These are phyloP conservation scores for Silvanus unidentatus DNA, from an alignment of 2,888 invertebrate species.

Conservation along the genomic window DNA sequence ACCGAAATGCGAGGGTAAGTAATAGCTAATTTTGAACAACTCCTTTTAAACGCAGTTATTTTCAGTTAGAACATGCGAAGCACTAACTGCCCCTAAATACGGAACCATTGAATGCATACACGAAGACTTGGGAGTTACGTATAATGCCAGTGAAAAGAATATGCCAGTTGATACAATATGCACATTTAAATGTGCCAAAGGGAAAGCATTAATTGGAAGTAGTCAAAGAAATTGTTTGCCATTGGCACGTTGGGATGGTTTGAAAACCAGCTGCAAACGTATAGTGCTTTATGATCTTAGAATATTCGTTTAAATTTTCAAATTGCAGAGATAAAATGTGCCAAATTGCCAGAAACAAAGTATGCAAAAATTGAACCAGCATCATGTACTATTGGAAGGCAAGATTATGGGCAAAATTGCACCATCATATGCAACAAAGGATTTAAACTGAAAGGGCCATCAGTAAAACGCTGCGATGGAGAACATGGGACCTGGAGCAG, in stretches of 20 bases:
- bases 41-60: conserved; percentile 11
- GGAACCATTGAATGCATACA: conserved; percentile 53
- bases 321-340: conserved; percentile 39
- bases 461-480: conserved; percentile 50
- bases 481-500: conserved; percentile 53
- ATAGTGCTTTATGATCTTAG: conserved; percentile 11
- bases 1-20: conserved; percentile 54
- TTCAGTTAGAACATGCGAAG: conserved; percentile 59
- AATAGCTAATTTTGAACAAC: not conserved
- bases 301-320: not conserved
- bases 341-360: conserved; percentile 44
- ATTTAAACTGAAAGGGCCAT: conserved; percentile 53
- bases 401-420: conserved; percentile 55
- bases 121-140: conserved; percentile 40
- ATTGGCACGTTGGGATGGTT: conserved; percentile 63
- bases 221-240: conserved; percentile 59
- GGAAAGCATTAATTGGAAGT: conserved; percentile 59
- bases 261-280: conserved; percentile 62
- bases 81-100: conserved; percentile 50
- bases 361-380: conserved; percentile 52
- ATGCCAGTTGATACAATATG: conserved; percentile 61
- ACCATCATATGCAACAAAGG: conserved; percentile 54
- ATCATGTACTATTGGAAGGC: conserved; percentile 52
- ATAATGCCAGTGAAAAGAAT: conserved; percentile 34
- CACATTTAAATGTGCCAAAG: conserved; percentile 57